phyloP scores from a whole-genome alignment of 2,888 invertebrate species.

The Clusia tigrina region DNA sequence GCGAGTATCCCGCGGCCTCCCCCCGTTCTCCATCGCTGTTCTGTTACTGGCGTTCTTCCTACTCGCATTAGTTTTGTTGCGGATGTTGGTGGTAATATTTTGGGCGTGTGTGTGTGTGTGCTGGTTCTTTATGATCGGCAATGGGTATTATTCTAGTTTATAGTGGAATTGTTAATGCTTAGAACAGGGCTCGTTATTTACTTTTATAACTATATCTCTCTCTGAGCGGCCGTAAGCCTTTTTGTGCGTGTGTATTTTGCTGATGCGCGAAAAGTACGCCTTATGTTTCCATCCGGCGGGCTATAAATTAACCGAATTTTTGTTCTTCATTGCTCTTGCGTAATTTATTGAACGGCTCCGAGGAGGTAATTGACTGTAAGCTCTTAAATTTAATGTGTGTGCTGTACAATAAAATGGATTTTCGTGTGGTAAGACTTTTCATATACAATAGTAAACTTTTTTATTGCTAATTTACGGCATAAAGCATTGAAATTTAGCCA shows the following conservation, averaged over 20 bases:
- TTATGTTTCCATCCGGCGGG: not conserved
- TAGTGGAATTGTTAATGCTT: not conserved
- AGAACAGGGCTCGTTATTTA: not conserved
- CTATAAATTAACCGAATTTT: not conserved
- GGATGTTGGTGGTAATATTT: too few species aligned
- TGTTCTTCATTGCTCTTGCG: not conserved
- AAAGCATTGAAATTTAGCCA: too few species aligned
- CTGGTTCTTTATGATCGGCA: not conserved
- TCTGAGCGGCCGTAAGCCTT: not conserved
- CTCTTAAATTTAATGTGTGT: not conserved
- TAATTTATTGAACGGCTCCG: not conserved
- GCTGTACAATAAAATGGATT: too few species aligned
- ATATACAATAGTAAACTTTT: too few species aligned
- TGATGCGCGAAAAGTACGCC: not conserved
- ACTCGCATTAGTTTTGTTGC: too few species aligned
- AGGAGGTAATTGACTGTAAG: not conserved
- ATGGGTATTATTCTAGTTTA: not conserved
- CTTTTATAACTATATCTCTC: not conserved
- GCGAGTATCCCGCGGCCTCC: not conserved
- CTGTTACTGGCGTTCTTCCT: not conserved
- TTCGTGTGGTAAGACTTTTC: too few species aligned
- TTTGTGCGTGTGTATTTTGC: not conserved
- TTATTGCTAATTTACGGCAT: too few species aligned
- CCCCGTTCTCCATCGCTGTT: not conserved
- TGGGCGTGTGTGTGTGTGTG: too few species aligned